A percentile compares a stretch with the other conserved stretches of the same genome.
Evolutionary conservation across 2,113 vertebrate species (phyloP).

Genomic region (Corythaixoides concolor): DNA sequence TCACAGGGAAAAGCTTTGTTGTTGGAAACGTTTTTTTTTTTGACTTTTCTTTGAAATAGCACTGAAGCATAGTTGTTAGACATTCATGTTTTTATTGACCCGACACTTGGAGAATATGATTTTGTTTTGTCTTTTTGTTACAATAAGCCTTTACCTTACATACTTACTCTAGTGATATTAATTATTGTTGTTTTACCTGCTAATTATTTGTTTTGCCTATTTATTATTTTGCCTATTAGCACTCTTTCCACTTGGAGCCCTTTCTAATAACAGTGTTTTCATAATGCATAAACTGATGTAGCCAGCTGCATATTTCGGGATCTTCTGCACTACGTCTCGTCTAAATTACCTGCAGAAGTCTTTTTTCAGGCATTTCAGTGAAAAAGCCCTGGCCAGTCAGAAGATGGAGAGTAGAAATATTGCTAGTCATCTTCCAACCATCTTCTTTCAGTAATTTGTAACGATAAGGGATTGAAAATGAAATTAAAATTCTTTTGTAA

Average conservation of each 20-base stretch:
- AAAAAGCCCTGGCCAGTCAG: background rate
- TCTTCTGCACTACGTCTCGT: background rate
- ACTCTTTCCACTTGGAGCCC: background rate
- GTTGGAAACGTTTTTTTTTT: background rate
- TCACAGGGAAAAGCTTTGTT: background rate
- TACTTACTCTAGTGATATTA: background rate
- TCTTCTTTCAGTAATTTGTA: constrained; percentile 68
- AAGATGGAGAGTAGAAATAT: background rate
- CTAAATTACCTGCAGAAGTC: background rate
- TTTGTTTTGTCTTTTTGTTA: background rate
- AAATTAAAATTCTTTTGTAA: constrained; percentile 78
- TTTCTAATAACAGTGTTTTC: background rate
- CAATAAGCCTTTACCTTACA: background rate
- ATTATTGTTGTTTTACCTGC: background rate
- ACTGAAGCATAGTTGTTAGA: background rate
- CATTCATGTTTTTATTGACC: background rate
- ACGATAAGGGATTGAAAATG: constrained; percentile 68
- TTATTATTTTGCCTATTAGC: background rate
- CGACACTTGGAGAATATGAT: background rate
- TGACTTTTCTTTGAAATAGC: background rate
- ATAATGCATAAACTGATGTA: background rate
- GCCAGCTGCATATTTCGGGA: background rate
- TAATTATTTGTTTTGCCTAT: background rate
- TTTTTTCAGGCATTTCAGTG: constrained; percentile 10
- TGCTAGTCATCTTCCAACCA: constrained; percentile 28